A percentile compares a stretch with the other conserved stretches of the same genome.
Evolutionary conservation across 2,888 invertebrate species (phyloP).

Genomic region (Keiferia lycopersicella): DNA sequence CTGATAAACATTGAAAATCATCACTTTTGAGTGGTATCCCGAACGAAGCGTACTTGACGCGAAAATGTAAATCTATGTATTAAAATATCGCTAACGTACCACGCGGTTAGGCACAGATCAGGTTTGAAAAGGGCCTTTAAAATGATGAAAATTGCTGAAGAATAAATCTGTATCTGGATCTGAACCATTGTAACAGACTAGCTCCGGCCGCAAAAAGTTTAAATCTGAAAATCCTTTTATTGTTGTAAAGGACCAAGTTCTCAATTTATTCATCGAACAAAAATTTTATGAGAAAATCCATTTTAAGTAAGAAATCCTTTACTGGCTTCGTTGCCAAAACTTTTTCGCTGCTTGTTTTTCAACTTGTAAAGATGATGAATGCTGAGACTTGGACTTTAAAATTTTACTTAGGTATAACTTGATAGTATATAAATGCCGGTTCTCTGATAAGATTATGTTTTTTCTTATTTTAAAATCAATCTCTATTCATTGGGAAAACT

Average conservation of each 20-base stretch:
- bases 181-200: too few species aligned
- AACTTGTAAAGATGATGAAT: constrained; percentile 26
- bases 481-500: too few species aligned
- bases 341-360: neutral
- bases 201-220: neutral
- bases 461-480: too few species aligned
- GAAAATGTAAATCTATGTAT: too few species aligned
- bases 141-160: neutral
- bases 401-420: too few species aligned
- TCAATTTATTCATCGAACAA: constrained; percentile 15
- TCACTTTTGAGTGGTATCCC: too few species aligned
- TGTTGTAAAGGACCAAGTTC: neutral
- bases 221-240: constrained; percentile 13
- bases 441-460: too few species aligned
- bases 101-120: too few species aligned
- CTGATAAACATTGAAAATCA: too few species aligned
- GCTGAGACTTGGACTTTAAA: neutral
- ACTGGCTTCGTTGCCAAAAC: neutral
- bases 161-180: neutral
- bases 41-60: too few species aligned
- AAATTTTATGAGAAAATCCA: constrained; percentile 9
- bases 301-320: neutral
- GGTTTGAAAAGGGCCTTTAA: neutral
- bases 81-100: too few species aligned
- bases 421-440: too few species aligned